These are phyloP conservation scores for Nomada fucata DNA, from an alignment of 2,888 invertebrate genomes.

Conservation along the genomic window DNA sequence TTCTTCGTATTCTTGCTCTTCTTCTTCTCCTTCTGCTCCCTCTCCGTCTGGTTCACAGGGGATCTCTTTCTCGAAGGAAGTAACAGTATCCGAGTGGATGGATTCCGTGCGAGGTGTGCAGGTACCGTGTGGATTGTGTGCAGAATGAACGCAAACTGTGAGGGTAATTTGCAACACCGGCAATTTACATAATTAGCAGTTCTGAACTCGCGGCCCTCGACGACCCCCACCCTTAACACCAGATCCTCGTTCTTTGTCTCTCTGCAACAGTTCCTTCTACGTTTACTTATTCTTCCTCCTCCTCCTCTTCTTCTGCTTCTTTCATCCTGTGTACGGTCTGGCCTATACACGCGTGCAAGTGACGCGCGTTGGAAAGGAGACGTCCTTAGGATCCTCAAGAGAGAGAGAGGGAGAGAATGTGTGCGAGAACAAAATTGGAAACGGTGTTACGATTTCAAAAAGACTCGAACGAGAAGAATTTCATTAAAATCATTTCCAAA, in stretches of 20 bases:
- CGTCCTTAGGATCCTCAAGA: constrained; percentile 28
- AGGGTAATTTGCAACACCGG: constrained; percentile 84
- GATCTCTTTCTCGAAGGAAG: constrained; percentile 72
- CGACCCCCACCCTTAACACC: constrained; percentile 63
- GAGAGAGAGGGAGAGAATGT: too few species aligned
- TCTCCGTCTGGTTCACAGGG: neutral
- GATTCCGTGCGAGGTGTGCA: constrained; percentile 80
- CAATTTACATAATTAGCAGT: constrained; percentile 85
- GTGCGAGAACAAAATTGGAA: neutral
- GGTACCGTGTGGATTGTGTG: constrained; percentile 82
- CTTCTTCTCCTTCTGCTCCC: neutral
- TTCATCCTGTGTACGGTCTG: too few species aligned
- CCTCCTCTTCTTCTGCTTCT: too few species aligned
- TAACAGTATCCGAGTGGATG: constrained; percentile 80
- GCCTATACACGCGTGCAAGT: too few species aligned
- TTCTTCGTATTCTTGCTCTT: constrained; percentile 18
- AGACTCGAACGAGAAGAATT: too few species aligned
- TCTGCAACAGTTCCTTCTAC: constrained; percentile 37
- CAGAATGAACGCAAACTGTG: constrained; percentile 84
- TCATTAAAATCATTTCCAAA: too few species aligned
- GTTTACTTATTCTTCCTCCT: constrained; percentile 30
- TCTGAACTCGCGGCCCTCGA: constrained; percentile 81
- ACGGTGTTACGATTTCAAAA: neutral
- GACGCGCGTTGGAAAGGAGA: constrained; percentile 12
- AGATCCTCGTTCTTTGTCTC: constrained; percentile 31